Evolutionary conservation across 2,797 vertebrate genomes (phyloP), one percentile per base, ranked within the genome.

Genomic region (Hoplostethus mediterraneus): DNA sequence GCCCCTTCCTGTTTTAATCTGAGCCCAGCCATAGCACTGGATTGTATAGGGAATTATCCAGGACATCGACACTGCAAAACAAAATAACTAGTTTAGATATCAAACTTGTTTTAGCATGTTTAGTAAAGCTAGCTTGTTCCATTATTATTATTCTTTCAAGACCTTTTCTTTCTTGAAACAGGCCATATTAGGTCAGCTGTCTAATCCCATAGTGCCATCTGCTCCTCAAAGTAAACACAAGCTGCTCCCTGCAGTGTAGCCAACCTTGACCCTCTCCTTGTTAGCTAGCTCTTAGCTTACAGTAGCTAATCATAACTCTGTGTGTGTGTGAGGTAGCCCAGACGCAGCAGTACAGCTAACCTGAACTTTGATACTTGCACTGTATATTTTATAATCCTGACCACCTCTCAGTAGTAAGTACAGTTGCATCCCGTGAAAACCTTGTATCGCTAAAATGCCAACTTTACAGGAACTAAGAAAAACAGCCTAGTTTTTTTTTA

Each of bases 131-230:
- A 61, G 30, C 5, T 11, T 28, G 28, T 28, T 28, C 28, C 28
- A 28, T 30, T 8, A 55, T 40, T 3, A 54, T 5, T 47, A 3
- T 30, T 3, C 7, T 40, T 33, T 72, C 0, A 63, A 17, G 33
- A 38, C 21, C 1, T 21, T 21, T 21, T 42, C 49, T 5, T 5
- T 9, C 4, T 53, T 1, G 31, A 21, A 3, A 11, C 3, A 28
- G 6, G 1, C 60, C 16, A 38, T 4, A 55, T 33, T 14, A 78
- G 75, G 85, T 88, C 82, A 82, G 62, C 66, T 55, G 77, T 80
- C 79, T 90, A 91, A 92, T 88, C 86, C 67, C 68, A 78, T 61
- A 0, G 0, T 3, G 45, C 84, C 87, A 90, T 88, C 89, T 91
- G 90, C 75, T 80, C 53, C 73, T 81, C 58, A 42, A 47, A 54